Evolutionary conservation across 2,888 invertebrate genomes (phyloP), one percentile per base, ranked within the genome.

Genomic region (Junonia oenone): DNA sequence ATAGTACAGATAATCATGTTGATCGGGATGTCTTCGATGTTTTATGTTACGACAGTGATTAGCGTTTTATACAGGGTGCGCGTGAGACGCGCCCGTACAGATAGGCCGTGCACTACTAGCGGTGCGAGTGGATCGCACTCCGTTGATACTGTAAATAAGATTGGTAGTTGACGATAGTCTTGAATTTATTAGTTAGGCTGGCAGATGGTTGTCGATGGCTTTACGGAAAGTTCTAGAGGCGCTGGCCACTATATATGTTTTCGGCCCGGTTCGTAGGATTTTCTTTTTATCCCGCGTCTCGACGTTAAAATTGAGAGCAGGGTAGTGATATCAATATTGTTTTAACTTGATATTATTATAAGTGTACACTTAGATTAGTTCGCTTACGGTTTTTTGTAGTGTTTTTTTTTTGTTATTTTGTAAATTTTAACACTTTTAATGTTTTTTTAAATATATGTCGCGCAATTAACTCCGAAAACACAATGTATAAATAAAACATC

Each of bases 181-280:
- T 67, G 72, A 69, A 66, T 70, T 67, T 67, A 64, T 69, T 64
- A 68, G 68, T 66, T 64, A 68, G 68, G 67, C 67, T 70, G 65
- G 68, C 69, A 68, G 68, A 68, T 71, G 73, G 72, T 71, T 68
- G 68, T 69, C 65, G 71, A 69, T 68, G 68, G 75, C 69, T 73
- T 71, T 65, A 67, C 63, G 70, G 76, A 71, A 72, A 72, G 71
- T 71, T 76, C 71, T 70, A 73, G 75, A 73, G 76, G 74, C 73
- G 78, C 76, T 77, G 90, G 90, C 90, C 90, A 84, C 79, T 79
- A 77, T 84, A 90, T 91, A 90, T 91, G 90, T 91, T 90, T 89
- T 86, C 82, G 90, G 90, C 86, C 89, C 81, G 81, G 80, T 81
- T 81, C 76, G 76, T 83, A 83, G 80, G 80, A 80, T 81, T 80